Percentiles rank a stretch among this genome's conserved stretches.
Evolutionary conservation across 2,797 vertebrate genomes (phyloP).

Genomic region (Crocodylus rhombifer): DNA sequence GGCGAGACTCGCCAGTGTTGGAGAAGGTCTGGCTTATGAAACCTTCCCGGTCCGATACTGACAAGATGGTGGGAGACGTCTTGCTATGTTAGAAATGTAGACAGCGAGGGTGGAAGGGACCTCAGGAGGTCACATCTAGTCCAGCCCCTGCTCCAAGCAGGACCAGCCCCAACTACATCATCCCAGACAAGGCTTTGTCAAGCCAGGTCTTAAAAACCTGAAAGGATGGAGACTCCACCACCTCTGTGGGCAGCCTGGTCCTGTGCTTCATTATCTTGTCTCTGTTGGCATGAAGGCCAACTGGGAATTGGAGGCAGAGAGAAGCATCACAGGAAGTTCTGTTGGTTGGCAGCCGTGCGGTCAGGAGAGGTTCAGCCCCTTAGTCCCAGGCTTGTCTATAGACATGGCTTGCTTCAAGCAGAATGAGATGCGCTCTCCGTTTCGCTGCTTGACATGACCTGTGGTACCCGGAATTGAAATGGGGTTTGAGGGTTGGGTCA

Average conservation of each 20-base stretch:
- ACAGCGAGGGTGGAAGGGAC: no score
- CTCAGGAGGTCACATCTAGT: no score
- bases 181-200: no score
- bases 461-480: fast-evolving
- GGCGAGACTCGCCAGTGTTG: not conserved
- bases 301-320: not conserved
- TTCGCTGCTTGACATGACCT: not conserved
- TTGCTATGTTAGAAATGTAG: not conserved
- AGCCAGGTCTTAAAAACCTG: no score
- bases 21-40: not conserved
- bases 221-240: no score
- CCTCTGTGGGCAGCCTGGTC: no score
- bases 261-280: not conserved
- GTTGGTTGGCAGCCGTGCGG: not conserved
- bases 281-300: fast-evolving
- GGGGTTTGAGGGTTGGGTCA: not conserved
- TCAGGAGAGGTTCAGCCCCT: not conserved
- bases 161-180: no score
- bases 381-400: not conserved
- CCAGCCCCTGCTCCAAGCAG: no score
- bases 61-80: not conserved
- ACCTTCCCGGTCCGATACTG: not conserved
- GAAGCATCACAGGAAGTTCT: not conserved
- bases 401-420: not conserved
- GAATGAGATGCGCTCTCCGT: not conserved